Conservation (phyloP, 2,888 invertebrate species). For the Leucophora obtusa region DNA sequence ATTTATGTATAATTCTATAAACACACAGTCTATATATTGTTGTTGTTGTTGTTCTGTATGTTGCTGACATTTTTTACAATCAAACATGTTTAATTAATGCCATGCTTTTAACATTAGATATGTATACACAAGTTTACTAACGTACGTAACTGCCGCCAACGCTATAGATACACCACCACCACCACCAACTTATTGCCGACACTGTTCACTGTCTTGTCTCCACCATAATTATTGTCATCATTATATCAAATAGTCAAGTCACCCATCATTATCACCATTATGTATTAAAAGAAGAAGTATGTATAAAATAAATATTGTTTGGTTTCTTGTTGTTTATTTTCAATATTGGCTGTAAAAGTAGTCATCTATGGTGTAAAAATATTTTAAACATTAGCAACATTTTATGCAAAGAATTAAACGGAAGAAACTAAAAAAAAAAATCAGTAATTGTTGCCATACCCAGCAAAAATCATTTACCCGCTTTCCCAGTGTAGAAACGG, state of each 20-base stretch:
- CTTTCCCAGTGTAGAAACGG: too few relatives aligned
- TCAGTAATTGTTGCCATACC: neutral
- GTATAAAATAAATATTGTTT: slow-evolving; percentile 33
- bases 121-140: slow-evolving; percentile 3
- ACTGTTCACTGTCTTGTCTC: neutral
- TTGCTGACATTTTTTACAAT: slow-evolving; percentile 48
- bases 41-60: neutral
- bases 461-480: too few relatives aligned
- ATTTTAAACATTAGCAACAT: neutral
- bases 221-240: slow-evolving; percentile 21
- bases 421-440: slow-evolving; percentile 6
- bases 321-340: neutral
- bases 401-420: neutral
- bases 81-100: slow-evolving; percentile 52
- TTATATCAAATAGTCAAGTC: slow-evolving; percentile 22
- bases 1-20: too few relatives aligned
- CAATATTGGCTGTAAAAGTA: neutral
- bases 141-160: slow-evolving; percentile 1
- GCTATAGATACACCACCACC: neutral
- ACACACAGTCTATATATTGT: neutral
- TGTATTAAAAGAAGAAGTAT: neutral
- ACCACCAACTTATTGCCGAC: slow-evolving; percentile 1
- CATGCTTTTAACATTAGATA: slow-evolving; percentile 22
- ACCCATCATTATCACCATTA: slow-evolving; percentile 18
- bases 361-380: neutral